Conservation (phyloP, 2,888 invertebrate genomes). For the Scaeva pyrastri region DNA sequence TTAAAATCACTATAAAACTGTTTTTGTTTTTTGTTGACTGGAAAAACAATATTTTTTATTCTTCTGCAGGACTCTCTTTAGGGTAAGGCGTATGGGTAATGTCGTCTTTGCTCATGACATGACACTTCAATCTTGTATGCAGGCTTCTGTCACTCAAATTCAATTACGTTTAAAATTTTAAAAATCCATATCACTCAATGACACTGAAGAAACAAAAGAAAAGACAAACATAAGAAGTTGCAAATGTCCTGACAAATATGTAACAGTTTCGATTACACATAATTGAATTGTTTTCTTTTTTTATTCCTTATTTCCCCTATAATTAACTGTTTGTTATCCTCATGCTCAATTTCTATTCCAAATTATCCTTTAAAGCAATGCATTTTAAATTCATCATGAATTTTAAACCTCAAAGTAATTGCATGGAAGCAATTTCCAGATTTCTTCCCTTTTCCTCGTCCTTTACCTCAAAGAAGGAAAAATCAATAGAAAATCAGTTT, state of each 20-base stretch:
- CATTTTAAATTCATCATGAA: constrained; percentile 51
- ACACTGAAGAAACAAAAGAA: background rate
- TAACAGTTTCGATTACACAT: constrained; percentile 61
- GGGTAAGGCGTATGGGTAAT: too few relatives aligned
- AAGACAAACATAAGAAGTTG: constrained; percentile 11
- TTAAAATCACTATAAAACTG: background rate
- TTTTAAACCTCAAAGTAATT: constrained; percentile 51
- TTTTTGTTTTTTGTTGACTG: too few relatives aligned
- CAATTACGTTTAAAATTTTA: background rate
- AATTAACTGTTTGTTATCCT: constrained; percentile 62
- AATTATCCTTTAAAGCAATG: constrained; percentile 30
- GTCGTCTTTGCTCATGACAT: too few relatives aligned
- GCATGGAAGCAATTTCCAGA: constrained; percentile 40
- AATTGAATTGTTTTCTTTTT: constrained; percentile 62
- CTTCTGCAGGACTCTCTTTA: too few relatives aligned
- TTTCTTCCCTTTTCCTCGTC: background rate
- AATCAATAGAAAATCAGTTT: constrained; percentile 67
- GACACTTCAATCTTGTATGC: too few relatives aligned
- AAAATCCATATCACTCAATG: background rate
- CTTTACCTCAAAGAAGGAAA: background rate
- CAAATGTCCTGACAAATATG: constrained; percentile 47
- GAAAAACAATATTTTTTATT: too few relatives aligned
- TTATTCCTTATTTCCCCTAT: constrained; percentile 26
- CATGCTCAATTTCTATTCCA: constrained; percentile 33
- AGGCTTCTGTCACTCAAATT: background rate